Conservation (phyloP, 1,140 invertebrate genomes). For the Macrobrachium nipponense region DNA sequence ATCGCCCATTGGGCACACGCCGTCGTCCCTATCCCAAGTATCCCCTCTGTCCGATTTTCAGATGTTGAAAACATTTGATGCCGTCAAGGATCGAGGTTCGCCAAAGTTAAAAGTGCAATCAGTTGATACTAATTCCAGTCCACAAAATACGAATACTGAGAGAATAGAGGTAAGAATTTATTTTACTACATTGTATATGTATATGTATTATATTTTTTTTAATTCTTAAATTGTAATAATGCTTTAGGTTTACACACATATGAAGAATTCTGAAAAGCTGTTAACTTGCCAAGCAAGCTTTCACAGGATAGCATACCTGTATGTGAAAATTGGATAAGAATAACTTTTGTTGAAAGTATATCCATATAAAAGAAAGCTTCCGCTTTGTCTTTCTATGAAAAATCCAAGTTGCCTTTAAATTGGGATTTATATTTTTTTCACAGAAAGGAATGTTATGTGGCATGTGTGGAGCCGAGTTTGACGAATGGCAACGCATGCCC, state of each 20-base stretch:
- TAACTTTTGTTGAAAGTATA: too few species aligned
- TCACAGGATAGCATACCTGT: too few species aligned
- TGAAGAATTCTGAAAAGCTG: too few species aligned
- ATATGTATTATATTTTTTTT: background rate
- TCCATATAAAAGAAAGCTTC: too few species aligned
- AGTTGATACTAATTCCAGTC: conserved; percentile 52
- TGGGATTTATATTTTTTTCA: background rate
- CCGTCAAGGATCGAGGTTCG: conserved; percentile 33
- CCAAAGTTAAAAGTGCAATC: conserved; percentile 37
- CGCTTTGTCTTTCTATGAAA: too few species aligned
- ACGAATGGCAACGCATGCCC: conserved; percentile 57
- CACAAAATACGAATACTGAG: conserved; percentile 39
- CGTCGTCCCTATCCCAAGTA: conserved; percentile 23
- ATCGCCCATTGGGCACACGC: conserved; percentile 40
- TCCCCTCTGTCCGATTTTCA: conserved; percentile 41
- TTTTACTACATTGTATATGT: background rate
- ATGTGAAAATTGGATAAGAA: too few species aligned
- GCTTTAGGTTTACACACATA: background rate
- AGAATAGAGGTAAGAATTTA: conserved; percentile 22
- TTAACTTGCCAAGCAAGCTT: too few species aligned
- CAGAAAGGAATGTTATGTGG: conserved; percentile 27
- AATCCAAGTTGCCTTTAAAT: too few species aligned
- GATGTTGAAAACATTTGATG: conserved; percentile 28
- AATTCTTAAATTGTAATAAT: background rate
- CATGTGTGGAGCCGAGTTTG: conserved; percentile 15